These are phyloP conservation scores for Eupithecia inturbata DNA, from an alignment of 2,888 invertebrate species.

Conservation along the genomic window DNA sequence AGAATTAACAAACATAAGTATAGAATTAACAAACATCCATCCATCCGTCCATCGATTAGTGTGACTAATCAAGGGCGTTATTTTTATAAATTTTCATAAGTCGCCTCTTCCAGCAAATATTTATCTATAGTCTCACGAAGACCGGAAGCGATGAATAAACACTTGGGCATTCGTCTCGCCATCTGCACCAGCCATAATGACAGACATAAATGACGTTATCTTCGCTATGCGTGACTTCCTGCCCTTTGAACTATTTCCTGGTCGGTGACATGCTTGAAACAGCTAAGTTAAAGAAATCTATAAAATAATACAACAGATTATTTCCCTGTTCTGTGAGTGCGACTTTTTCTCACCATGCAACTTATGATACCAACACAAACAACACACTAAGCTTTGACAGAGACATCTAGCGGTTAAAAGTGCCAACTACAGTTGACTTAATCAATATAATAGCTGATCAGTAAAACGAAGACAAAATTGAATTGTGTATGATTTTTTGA, in stretches of 20 bases:
- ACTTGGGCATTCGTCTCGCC: conserved; percentile 65
- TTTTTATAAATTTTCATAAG: conserved; percentile 12
- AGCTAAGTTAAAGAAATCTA: background rate
- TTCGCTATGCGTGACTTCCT: conserved; percentile 17
- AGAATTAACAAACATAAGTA: too few relatives aligned
- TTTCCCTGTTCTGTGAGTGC: too few relatives aligned
- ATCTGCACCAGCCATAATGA: conserved; percentile 56
- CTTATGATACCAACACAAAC: background rate
- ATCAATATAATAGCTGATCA: background rate
- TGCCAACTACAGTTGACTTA: background rate
- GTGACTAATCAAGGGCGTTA: background rate
- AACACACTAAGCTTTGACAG: background rate
- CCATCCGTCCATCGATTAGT: too few relatives aligned
- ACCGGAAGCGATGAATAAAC: conserved; percentile 67
- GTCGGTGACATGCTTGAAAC: background rate
- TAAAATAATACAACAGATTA: background rate
- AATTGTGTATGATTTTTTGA: background rate
- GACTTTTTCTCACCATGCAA: background rate
- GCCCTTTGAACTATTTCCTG: background rate
- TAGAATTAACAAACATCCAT: too few relatives aligned
- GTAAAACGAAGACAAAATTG: background rate
- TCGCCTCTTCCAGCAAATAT: conserved; percentile 23
- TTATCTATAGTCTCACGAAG: conserved; percentile 29
- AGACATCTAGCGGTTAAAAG: background rate
- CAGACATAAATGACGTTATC: conserved; percentile 15